Evolutionary conservation across 2,797 vertebrate species (phyloP), one percentile per base, ranked within the genome.

Genomic region (Syngnathus rostellatus): DNA sequence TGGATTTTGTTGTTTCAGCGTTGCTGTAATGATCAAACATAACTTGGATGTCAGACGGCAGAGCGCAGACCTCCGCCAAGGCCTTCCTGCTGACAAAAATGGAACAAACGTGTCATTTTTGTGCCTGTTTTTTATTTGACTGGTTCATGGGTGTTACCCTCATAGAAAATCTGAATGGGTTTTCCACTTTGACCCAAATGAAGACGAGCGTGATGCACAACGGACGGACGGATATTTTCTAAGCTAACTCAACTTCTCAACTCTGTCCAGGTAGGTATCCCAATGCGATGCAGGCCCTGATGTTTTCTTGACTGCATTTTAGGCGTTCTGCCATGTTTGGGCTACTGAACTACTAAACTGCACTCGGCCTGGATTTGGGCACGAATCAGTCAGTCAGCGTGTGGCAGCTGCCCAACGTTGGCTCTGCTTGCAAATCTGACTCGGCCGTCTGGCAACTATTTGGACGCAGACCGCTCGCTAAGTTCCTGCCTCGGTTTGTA

Each of bases 211-310:
- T 10, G 2, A 57, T 37, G 17, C 14, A 57, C 37, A 57, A 57
- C 17, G 54, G 54, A 54, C 25, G 51, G 51, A 23, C 14, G 53
- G 5, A 19, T 31, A 31, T 38, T 58, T 38, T 58, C 68, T 71
- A 77, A 65, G 59, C 71, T 76, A 68, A 70, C 64, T 80, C 73
- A 53, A 66, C 71, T 65, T 71, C 64, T 77, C 71, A 81, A 76
- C 55, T 37, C 23, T 21, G 16, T 79, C 78, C 80, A 80, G 80
- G 67, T 75, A 65, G 67, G 12, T 6, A 3, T 45, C 8, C 59
- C 40, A 12, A 23, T 14, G 9, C n/a, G 75, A 69, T 45, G 40
- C 40, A 43, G 40, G 21, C 43, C 45, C 41, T 14, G 41, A 43
- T 62, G 21, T 62, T 46, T 73, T 67, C 41, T 5, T 38, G 53